Base-by-base conservation (phyloP, 2,113 vertebrate genomes). In the Boulengeromyrus knoepffleri region DNA sequence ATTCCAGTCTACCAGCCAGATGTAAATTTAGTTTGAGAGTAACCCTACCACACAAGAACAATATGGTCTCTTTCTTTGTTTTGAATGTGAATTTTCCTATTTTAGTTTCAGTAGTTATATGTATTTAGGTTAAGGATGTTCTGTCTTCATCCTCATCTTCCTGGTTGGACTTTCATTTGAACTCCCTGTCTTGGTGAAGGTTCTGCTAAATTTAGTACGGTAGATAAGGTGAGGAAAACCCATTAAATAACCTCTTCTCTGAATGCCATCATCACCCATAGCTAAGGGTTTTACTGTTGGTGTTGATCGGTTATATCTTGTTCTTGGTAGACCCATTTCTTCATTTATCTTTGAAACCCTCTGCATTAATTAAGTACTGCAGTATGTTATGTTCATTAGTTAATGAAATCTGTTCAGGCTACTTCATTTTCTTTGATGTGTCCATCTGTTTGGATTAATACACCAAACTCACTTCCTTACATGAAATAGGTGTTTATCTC, bases 401-500 rank as follows among this genome's bases (percentile, higher is more conserved):
- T 62, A 84, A 85, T 89, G 80, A 89, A 89, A 36, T 46, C 39
- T 15, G 31, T 21, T 24, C 52, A 88, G 77, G 89, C 74, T 85
- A 90, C 87, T 91, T 42, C 31, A 91, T 88, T 42, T 85, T 56
- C 47, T 58, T 47, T 87, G 58, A 91, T 87, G 21, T 62, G 53
- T 31, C 49, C 87, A 52, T 87, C 13, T 50, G 87, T 92, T 80
- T 77, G 66, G 50, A 88, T 90, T 83, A 87, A n/a, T 90, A 87
- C 50, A 5, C 42, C 53, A 46, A 36, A 85, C 12, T 39, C 74
- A 87, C 88, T 52, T 46, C 66, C 70, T 50, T 13, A 50, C 70
- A 66, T n/a, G 47, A 88, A 47, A 53, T 39, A 58, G 88, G 46
- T 42, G 45, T 90, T 90, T 52, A 89, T 90, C 74, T 88, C 49